Evolutionary conservation across 2,113 vertebrate species (phyloP).

Genomic region (Actinemys pallida): DNA sequence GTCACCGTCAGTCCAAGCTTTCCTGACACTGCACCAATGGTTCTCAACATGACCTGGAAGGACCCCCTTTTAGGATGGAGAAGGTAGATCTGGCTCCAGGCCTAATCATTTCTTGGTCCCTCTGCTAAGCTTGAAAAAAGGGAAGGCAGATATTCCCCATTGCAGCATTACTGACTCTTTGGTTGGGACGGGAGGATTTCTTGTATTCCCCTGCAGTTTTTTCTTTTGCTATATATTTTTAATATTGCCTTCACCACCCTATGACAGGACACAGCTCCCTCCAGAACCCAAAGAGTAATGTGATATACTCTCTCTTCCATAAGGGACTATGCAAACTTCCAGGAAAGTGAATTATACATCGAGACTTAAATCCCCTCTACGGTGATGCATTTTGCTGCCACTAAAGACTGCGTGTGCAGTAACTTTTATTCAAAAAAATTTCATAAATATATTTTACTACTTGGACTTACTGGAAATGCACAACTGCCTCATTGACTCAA

Average conservation of each 20-base stretch:
- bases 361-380: conserved; percentile 30
- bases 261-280: not conserved
- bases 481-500: conserved; percentile 62
- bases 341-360: not conserved
- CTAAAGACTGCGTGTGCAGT: conserved; percentile 52
- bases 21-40: not conserved
- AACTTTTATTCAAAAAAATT: conserved; percentile 62
- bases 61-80: not conserved
- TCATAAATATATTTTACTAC: conserved; percentile 69
- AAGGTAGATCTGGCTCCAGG: not conserved
- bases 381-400: conserved; percentile 46
- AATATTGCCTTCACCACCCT: not conserved
- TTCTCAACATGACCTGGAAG: not conserved
- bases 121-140: not conserved
- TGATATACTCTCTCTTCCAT: not conserved
- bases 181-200: not conserved
- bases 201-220: not conserved
- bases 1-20: not conserved
- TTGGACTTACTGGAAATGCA: conserved; percentile 59
- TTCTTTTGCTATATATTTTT: not conserved
- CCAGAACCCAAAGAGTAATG: not conserved
- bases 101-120: not conserved
- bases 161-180: not conserved
- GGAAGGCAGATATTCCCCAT: not conserved
- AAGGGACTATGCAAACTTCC: not conserved